Base-by-base conservation (phyloP, 2,888 invertebrate genomes). In the Morpho helenor region DNA sequence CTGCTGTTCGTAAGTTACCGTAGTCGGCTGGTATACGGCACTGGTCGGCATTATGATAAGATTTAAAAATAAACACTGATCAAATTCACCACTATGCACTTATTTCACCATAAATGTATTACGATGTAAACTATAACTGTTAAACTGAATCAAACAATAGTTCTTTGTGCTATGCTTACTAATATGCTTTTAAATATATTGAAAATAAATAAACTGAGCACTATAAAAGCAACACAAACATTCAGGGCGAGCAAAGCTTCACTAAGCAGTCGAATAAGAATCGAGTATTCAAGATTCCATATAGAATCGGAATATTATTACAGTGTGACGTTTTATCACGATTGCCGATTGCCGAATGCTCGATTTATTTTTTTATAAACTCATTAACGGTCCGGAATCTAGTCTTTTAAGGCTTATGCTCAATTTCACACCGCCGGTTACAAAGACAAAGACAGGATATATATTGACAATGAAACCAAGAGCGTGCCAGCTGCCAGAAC, bases 11-110 rank as follows among this genome's bases (percentile, higher is more conserved):
- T 95, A 95, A 57, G 94, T 94, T 66, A 95, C 94, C 67, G 95
- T 95, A 63, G 95, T 95, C 10, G 95, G 95, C 79, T 95, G 95
- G 84, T 95, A 95, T 51, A 95, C 95, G 61, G 95, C 94, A 77
- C 94, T 93, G 58, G 93, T 91, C 68, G 94, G 94, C 94, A 94
- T 94, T 78, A 82, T 92, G 71, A 68, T 57, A 59, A 58, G 53
- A 63, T 63, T 66, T 59, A 52, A 64, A 49, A 74, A 65, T 56
- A 53, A 63, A 59, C 59, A 55, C 59, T 62, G 31, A 31, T 31
- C 31, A 3, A 31, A 31, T 31, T 31, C 31, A 31, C 55, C 52
- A 57, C 57, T 43, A 58, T 57, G 41, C 50, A 60, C 58, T 22
- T 49, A 57, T 57, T 61, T 52, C 55, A 59, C 56, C 57, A 60